Evolutionary conservation across 2,888 invertebrate genomes (phyloP), one percentile per base, ranked within the genome.

Genomic region (Sialis fuliginosa): DNA sequence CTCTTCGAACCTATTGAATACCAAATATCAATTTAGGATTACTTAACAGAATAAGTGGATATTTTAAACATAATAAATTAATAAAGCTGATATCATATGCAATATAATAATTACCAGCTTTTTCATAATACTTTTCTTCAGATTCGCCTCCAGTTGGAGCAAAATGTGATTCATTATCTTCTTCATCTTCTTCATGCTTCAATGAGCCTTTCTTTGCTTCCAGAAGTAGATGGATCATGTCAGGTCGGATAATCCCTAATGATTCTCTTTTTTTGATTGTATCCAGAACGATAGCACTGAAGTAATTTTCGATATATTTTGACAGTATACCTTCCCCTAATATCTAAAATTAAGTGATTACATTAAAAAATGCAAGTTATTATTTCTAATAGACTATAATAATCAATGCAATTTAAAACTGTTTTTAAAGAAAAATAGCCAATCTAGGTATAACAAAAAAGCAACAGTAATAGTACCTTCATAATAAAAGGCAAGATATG

Each of bases 201-300:
- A 53, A 45, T 4, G 43, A 34, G 8, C 67, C 69, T 57, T 67
- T 68, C 48, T 65, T 68, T 6, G 72, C 68, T 55, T 74, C 69
- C 64, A 75, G 64, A 1, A 75, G 58, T 6, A 75, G 53, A 45
- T 75, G 67, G 13, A 75, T 69, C 70, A 75, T 71, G 47, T 61
- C 61, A 5, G 56, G 58, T 32, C 62, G 52, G 2, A 56, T 45
- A 10, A 59, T 54, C 7, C 51, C 50, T 8, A 54, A 51, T 39
- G 52, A 49, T 50, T 57, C 54, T n/a, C 60, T 49, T 6, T 42
- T 41, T 6, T 44, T 13, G 6, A 58, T 54, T 1, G 55, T 54
- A 34, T 56, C 54, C 6, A 49, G 43, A 8, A 58, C 47, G 33
- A 56, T 45, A 6, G 45, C 42, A 7, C 37, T 30, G 13, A 41